Conservation (phyloP, 2,113 vertebrate species). For the Serinus canaria region DNA sequence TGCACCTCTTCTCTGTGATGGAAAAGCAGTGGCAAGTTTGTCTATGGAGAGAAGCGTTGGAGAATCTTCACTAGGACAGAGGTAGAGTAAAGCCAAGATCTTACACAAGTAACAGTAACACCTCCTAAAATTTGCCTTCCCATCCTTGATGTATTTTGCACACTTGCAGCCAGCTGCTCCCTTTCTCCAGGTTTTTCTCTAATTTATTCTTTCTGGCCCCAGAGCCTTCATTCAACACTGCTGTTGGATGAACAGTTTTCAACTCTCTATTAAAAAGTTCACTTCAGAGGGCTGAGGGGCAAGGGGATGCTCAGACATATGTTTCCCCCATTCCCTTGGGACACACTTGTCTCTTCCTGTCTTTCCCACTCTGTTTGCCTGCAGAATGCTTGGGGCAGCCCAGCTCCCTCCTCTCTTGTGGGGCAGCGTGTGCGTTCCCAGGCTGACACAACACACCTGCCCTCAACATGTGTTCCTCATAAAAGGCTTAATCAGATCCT, state of each 20-base stretch:
- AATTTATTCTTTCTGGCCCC: not conserved
- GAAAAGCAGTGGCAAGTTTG: not conserved
- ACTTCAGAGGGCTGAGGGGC: not conserved
- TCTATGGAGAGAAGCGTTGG: not conserved
- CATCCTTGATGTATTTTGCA: not conserved
- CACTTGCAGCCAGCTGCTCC: not conserved
- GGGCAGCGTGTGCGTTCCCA: not conserved
- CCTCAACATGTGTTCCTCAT: constrained; percentile 39
- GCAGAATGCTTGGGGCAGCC: not conserved
- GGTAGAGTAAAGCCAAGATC: not conserved
- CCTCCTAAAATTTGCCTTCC: not conserved
- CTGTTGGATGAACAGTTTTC: not conserved
- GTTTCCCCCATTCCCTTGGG: not conserved
- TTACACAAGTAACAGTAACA: not conserved
- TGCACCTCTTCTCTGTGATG: not conserved
- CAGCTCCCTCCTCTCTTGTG: not conserved
- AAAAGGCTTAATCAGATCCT: constrained; percentile 22
- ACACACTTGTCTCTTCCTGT: not conserved
- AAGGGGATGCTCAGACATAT: not conserved
- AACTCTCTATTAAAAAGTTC: not conserved
- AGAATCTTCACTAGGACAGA: not conserved
- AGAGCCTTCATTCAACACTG: not conserved
- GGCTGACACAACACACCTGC: constrained; percentile 50
- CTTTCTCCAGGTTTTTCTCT: not conserved
- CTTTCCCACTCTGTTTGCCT: not conserved